Conservation (phyloP, 2,797 vertebrate species). For the Odontamblyopus rebecca region DNA sequence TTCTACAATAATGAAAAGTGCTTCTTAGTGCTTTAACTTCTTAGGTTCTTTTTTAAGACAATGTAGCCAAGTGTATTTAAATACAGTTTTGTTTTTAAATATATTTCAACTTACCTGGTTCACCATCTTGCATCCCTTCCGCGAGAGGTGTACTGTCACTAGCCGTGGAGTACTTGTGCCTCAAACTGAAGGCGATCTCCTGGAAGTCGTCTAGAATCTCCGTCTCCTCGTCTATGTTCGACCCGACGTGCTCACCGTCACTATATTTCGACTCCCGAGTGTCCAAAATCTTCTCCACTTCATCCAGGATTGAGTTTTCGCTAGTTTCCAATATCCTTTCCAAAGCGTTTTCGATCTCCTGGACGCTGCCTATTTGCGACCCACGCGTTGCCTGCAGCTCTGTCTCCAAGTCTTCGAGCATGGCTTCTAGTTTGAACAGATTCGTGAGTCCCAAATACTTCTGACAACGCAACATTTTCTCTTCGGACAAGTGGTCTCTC, state of each 20-base stretch:
- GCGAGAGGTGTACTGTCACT: constrained; percentile 75
- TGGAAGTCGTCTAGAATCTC: constrained; percentile 88
- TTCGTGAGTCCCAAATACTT: constrained; percentile 81
- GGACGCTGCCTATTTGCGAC: constrained; percentile 46
- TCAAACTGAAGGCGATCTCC: constrained; percentile 88
- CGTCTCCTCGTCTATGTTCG: constrained; percentile 81
- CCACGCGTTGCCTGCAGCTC: constrained; percentile 77
- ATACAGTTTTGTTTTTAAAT: neutral
- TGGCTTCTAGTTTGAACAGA: constrained; percentile 80
- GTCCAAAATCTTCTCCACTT: constrained; percentile 85
- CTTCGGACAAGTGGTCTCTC: constrained; percentile 80
- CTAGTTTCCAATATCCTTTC: constrained; percentile 86
- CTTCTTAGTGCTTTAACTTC: no score
- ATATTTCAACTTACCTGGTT: constrained; percentile 69
- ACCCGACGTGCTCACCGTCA: constrained; percentile 60
- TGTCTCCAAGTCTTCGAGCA: constrained; percentile 83
- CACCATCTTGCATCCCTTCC: constrained; percentile 28
- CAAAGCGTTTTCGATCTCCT: constrained; percentile 80
- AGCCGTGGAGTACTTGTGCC: constrained; percentile 80
- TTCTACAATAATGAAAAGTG: neutral
- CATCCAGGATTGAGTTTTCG: constrained; percentile 83
- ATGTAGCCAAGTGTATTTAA: no score
- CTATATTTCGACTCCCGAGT: constrained; percentile 49
- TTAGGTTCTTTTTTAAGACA: no score
- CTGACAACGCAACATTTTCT: constrained; percentile 72